phyloP scores from a whole-genome alignment of 2,888 invertebrate genomes.

The Steinernema carpocapsae region DNA sequence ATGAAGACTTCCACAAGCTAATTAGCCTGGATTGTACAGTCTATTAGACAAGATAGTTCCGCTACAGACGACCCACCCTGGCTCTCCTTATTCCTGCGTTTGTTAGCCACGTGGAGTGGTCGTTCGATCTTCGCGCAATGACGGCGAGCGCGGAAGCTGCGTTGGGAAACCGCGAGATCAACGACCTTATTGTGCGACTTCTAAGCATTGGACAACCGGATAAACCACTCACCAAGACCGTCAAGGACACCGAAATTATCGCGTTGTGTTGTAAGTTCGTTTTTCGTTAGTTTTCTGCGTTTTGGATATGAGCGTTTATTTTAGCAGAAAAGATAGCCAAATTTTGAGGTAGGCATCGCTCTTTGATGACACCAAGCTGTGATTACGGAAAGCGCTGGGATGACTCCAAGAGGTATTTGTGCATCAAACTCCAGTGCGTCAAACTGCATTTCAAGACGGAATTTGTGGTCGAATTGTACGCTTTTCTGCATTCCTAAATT shows the following conservation, averaged over 20 bases:
- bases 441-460: too few relatives aligned
- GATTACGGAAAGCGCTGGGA: too few relatives aligned
- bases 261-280: conserved; percentile 37
- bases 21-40: not conserved
- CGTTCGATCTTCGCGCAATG: too few relatives aligned
- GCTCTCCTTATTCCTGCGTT: not conserved
- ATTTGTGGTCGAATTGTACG: too few relatives aligned
- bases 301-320: conserved; percentile 19
- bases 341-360: too few relatives aligned
- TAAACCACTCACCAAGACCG: conserved; percentile 40
- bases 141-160: not conserved
- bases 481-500: too few relatives aligned
- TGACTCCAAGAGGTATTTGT: too few relatives aligned
- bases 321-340: too few relatives aligned
- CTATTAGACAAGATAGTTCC: not conserved
- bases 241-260: conserved; percentile 38
- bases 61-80: not conserved
- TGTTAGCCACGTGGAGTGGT: too few relatives aligned
- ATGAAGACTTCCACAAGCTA: too few relatives aligned
- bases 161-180: not conserved
- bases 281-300: conserved; percentile 9
- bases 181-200: conserved; percentile 38
- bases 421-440: too few relatives aligned
- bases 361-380: too few relatives aligned
- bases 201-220: conserved; percentile 41